These are phyloP conservation scores for Calameuta pallipes DNA, from an alignment of 2,888 invertebrate species.

Conservation along the genomic window DNA sequence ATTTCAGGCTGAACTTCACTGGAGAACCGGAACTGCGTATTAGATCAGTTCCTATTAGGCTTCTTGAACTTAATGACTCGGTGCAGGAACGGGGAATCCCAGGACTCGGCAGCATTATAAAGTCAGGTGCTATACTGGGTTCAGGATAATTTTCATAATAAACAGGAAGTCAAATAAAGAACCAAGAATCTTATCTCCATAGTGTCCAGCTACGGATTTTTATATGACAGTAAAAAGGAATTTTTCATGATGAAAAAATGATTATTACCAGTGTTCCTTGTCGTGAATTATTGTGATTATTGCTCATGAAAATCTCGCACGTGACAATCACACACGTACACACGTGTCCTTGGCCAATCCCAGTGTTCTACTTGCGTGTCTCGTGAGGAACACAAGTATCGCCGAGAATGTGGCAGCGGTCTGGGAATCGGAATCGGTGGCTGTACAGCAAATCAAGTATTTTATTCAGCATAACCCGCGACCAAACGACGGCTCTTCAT, in stretches of 20 bases:
- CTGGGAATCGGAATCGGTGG: conserved; percentile 22
- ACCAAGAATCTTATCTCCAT: too few relatives aligned
- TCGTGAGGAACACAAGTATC: neutral
- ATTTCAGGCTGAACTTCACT: conserved; percentile 5
- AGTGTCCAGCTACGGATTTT: too few relatives aligned
- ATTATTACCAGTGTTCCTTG: too few relatives aligned
- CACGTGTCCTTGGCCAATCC: too few relatives aligned
- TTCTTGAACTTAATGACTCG: conserved; percentile 20
- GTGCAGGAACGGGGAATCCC: neutral
- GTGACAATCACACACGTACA: too few relatives aligned
- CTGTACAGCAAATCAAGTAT: conserved; percentile 57
- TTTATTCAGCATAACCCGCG: conserved; percentile 53
- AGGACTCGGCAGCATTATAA: too few relatives aligned
- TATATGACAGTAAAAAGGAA: too few relatives aligned
- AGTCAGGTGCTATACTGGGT: conserved; percentile 15
- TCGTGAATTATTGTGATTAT: too few relatives aligned
- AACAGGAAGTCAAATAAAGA: conserved; percentile 9
- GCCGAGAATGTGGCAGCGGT: conserved; percentile 22
- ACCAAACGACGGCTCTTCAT: conserved; percentile 58
- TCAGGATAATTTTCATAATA: conserved; percentile 19
- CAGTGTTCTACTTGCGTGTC: neutral
- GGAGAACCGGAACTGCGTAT: conserved; percentile 2
- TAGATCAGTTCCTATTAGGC: conserved; percentile 20
- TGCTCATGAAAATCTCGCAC: too few relatives aligned
- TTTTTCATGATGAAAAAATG: too few relatives aligned